These are phyloP conservation scores for Bombyx mori DNA, from an alignment of 1,140 invertebrate species.

Conservation along the genomic window ASM3026992v2 NC_085116.1:10755501-10756000, in stretches of 20 bases:
- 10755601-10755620: constrained; percentile 43
- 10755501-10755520: constrained; percentile 72
- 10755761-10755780: constrained; percentile 42
- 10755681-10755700: constrained; percentile 52
- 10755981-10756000: too few species aligned
- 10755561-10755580: constrained; percentile 43
- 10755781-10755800: constrained; percentile 3
- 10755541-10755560: constrained; percentile 59
- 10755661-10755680: constrained; percentile 65
- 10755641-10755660: constrained; percentile 57
- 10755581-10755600: constrained; percentile 51
- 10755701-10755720: constrained; percentile 21
- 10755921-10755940: too few species aligned
- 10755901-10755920: too few species aligned
- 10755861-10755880: too few species aligned
- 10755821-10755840: too few species aligned
- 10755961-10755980: too few species aligned
- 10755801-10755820: too few species aligned
- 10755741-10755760: constrained; percentile 32
- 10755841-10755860: too few species aligned
- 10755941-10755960: too few species aligned
- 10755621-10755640: constrained; percentile 68
- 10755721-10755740: constrained; percentile 31
- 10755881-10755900: too few species aligned
- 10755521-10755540: constrained; percentile 60